Evolutionary conservation across 2,113 vertebrate species (phyloP), one percentile per base, ranked within the genome.

Genomic region (Heptranchias perlo): DNA sequence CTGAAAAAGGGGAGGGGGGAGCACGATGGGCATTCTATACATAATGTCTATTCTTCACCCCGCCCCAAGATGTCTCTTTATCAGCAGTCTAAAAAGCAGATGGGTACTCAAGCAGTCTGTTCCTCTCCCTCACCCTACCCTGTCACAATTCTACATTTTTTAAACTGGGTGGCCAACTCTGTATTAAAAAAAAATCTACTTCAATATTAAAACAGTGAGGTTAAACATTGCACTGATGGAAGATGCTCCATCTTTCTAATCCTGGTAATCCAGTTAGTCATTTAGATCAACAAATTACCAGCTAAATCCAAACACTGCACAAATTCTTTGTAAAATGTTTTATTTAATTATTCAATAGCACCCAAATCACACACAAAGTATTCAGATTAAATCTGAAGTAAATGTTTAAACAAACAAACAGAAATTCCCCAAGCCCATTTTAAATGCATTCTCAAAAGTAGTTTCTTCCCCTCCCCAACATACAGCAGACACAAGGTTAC

Each of bases 271-370:
- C 44, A 23, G 44, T 21, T 0, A 25, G 44, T 1, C 21, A 86
- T 25, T 49, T 21, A 86, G 21, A 14, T 6, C 82, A n/a, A n/a
- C 58, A 58, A 87, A 47, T 47, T 47, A 47, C 23, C 23, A 44
- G 58, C 35, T 21, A 44, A 94, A 95, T 69, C 64, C 64, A 95
- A 95, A 95, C 94, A 73, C 94, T 69, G 14, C 25, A 65, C 64
- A 95, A 28, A 95, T 2, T 95, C 23, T 69, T 69, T 69, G 94
- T 11, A 95, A 95, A 69, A 93, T 93, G 54, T 52, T 95, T 69
- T 95, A 69, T 95, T 95, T 69, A 44, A 14, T 95, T 95, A 95
- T 69, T 95, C 44, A 94, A 58, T 65, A 94, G 92, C 64, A 94
- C 58, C 92, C 92, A 65, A 47, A 67, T 65, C 21, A 61, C 61